These are phyloP conservation scores for Lichenostomus cassidix DNA, from an alignment of 2,113 vertebrate genomes.

Conservation along the genomic window DNA sequence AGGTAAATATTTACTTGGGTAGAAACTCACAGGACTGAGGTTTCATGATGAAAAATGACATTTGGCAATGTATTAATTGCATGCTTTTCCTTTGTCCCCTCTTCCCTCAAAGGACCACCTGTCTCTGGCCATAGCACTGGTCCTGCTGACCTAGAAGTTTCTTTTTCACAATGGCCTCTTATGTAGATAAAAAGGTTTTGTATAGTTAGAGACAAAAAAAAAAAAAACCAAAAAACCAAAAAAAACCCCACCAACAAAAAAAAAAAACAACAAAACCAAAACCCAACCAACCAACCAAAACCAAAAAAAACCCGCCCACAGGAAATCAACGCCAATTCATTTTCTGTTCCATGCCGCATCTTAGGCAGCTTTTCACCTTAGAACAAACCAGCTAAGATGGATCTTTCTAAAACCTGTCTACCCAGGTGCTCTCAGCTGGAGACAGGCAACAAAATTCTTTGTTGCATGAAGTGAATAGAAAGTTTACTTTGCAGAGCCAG, in stretches of 20 bases:
- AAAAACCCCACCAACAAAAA: too few species aligned
- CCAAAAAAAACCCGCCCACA: not conserved
- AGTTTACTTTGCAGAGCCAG: not conserved
- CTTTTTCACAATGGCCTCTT: not conserved
- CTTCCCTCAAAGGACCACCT: not conserved
- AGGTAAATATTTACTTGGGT: not conserved
- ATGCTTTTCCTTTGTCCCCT: not conserved
- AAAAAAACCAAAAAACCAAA: too few species aligned
- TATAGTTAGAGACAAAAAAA: not conserved
- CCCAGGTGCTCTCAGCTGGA: not conserved
- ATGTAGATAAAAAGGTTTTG: not conserved
- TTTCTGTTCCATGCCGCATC: not conserved
- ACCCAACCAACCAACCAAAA: too few species aligned
- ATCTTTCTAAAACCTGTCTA: not conserved
- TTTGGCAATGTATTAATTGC: not conserved
- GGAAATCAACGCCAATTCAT: not conserved
- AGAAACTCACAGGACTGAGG: not conserved
- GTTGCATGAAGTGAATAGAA: not conserved
- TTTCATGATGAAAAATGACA: not conserved
- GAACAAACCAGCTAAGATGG: not conserved
- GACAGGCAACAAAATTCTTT: not conserved
- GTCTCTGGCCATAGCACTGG: not conserved
- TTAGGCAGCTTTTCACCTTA: not conserved
- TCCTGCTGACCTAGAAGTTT: not conserved
- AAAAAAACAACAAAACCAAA: too few species aligned